Percentiles rank a stretch among this genome's conserved stretches.
Conservation (phyloP, 2,888 invertebrate genomes). For the Scaptomyza flava region DNA sequence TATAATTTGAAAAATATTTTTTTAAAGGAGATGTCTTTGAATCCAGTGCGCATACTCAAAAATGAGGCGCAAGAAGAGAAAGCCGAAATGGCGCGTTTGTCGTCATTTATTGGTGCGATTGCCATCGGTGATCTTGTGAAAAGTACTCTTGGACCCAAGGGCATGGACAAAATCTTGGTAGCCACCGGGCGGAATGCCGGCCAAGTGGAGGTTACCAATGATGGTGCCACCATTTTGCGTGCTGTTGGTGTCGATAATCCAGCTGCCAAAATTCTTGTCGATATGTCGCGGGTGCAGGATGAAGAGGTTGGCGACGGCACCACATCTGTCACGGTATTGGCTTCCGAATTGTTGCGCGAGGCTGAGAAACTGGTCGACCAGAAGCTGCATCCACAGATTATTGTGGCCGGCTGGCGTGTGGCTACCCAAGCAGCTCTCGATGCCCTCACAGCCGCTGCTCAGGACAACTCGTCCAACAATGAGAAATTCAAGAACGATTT, state of each 20-base stretch:
- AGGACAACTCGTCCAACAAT: constrained; percentile 92
- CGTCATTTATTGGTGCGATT: constrained; percentile 99
- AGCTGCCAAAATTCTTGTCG: constrained; percentile 99
- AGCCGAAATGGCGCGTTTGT: constrained; percentile 97
- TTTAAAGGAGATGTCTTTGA: constrained; percentile 90
- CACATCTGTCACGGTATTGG: constrained; percentile 97
- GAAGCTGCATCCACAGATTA: constrained; percentile 99
- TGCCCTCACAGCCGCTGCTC: constrained; percentile 91
- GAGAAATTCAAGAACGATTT: constrained; percentile 94
- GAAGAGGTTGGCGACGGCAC: constrained; percentile 99
- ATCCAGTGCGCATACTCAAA: constrained; percentile 97
- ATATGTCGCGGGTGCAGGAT: constrained; percentile 99
- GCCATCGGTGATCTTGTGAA: constrained; percentile 99
- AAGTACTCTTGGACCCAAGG: constrained; percentile 99
- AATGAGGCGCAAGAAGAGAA: constrained; percentile 99
- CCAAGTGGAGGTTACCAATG: constrained; percentile 98
- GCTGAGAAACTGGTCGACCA: constrained; percentile 97
- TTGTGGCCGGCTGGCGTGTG: constrained; percentile 97
- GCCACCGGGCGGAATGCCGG: constrained; percentile 92
- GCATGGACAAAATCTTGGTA: constrained; percentile 97
- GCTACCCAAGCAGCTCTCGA: constrained; percentile 93
- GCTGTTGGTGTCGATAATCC: constrained; percentile 99
- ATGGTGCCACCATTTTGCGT: constrained; percentile 99
- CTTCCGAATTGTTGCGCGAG: constrained; percentile 96
- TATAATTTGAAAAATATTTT: background rate